phyloP scores from a whole-genome alignment of 35 echinoderm and acorn worm species.

The Stichopus chloronotus region DNA sequence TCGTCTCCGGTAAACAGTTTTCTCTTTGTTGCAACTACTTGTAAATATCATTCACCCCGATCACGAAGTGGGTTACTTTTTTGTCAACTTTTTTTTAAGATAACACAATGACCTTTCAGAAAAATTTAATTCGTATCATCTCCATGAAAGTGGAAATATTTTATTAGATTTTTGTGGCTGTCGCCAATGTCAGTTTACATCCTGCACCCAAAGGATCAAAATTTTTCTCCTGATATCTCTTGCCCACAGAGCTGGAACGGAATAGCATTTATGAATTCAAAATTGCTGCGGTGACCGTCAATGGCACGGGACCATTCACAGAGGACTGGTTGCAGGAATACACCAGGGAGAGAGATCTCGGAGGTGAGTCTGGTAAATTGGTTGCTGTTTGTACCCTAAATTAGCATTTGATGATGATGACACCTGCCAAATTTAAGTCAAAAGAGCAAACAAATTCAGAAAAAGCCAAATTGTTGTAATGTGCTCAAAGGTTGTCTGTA shows the following conservation, averaged over 20 bases:
- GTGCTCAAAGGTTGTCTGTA: too few relatives aligned
- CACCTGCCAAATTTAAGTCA: background rate
- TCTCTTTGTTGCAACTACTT: background rate
- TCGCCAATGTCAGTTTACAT: too few relatives aligned
- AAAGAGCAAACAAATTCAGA: too few relatives aligned
- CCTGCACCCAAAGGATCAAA: too few relatives aligned
- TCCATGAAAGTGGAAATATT: too few relatives aligned
- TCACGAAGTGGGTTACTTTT: background rate
- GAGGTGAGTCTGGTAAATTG: background rate
- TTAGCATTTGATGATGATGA: background rate
- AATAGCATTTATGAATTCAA: conserved; percentile 82
- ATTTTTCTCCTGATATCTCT: background rate
- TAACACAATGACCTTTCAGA: too few relatives aligned
- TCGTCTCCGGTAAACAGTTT: conserved; percentile 53
- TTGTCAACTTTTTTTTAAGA: background rate
- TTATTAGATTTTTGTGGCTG: too few relatives aligned
- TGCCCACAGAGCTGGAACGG: conserved; percentile 69
- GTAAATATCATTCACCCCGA: too few relatives aligned
- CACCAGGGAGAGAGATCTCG: background rate
- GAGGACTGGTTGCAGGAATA: conserved; percentile 75
- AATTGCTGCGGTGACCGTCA: conserved; percentile 72
- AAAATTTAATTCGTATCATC: too few relatives aligned
- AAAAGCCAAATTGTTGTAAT: too few relatives aligned
- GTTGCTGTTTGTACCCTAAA: background rate
- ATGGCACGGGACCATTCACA: conserved; percentile 92